Base-by-base conservation (phyloP, 2,888 invertebrate species). In the Meiosimyza decipiens region DNA sequence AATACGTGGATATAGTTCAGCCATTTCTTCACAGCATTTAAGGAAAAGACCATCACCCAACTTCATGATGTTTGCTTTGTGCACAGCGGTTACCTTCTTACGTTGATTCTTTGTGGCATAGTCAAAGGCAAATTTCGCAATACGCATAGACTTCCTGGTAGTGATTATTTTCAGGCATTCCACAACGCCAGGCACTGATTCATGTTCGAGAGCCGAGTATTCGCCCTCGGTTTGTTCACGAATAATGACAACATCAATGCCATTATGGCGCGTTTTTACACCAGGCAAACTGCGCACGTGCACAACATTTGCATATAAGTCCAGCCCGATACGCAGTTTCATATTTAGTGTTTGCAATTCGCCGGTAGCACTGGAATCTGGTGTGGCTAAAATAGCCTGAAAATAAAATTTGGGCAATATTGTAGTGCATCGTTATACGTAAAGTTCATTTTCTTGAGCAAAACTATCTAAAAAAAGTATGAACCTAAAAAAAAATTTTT, bases 1-100 rank as follows among this genome's bases (percentile, higher is more conserved):
- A 82, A 99, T 96, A 83, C 94, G 95, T 0, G 98, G 97, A 87
- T 98, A 98, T 47, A 96, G 88, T 80, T 94, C 92, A 0, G 97
- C 92, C 87, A 95, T 93, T 91, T 94, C 94, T 85, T 94, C 93
- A 84, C 98, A 98, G 73, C 94, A 94, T 81, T 90, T 91, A 76
- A 99, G 88, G 86, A 99, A 99, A 71, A 99, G 89, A 1, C 99
- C 99, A 88, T 99, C 99, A 18, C 97, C 98, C 15, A 99, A 90
- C 87, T 99, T 99, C 99, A 99, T 99, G 84, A 99, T 99, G 86
- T 99, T 99, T 2, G 99, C 99, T 88, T 99, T 99, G 89, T 99
- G 99, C 12, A 99, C 97, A 52, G 97, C 97, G n/a, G 99, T 99
- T 6, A 99, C 98, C 90, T 96, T 97, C 90, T 95, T 95, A 65